Conservation (phyloP, 2,888 invertebrate species). For the Xestia rhomboidea region DNA sequence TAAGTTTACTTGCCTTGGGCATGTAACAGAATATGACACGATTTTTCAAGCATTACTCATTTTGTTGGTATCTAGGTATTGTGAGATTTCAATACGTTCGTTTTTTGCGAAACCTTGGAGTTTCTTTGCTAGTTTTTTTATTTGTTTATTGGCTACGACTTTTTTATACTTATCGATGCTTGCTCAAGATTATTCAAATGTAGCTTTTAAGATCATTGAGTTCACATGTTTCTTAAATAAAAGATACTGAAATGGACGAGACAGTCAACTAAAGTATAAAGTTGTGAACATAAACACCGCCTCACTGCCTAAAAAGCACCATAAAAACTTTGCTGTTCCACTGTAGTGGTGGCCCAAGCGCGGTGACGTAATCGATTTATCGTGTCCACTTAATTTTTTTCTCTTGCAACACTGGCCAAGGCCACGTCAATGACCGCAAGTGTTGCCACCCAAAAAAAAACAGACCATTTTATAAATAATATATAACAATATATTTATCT, state of each 20-base stretch:
- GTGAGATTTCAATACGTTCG: constrained; percentile 39
- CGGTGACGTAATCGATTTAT: constrained; percentile 79
- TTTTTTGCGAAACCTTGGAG: constrained; percentile 53
- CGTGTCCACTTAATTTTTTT: constrained; percentile 78
- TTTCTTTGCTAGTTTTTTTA: constrained; percentile 25
- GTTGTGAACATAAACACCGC: constrained; percentile 28
- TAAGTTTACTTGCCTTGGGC: constrained; percentile 67
- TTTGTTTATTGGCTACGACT: constrained; percentile 13
- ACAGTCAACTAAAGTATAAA: constrained; percentile 30
- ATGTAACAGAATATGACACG: constrained; percentile 72
- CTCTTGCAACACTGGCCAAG: constrained; percentile 78
- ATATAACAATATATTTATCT: constrained; percentile 66
- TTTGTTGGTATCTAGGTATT: constrained; percentile 49
- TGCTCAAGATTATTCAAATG: constrained; percentile 35
- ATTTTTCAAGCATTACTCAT: constrained; percentile 67
- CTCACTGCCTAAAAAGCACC: constrained; percentile 22
- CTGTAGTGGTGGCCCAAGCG: constrained; percentile 52
- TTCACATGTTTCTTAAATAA: background rate
- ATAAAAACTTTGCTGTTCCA: constrained; percentile 55
- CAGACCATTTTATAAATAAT: constrained; percentile 72
- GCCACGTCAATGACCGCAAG: constrained; percentile 81
- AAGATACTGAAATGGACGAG: constrained; percentile 10
- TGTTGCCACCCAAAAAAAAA: constrained; percentile 76
- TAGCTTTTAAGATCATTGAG: background rate
- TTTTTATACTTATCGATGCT: constrained; percentile 29